These are phyloP conservation scores for Pherbina coryleti DNA, from an alignment of 2,888 invertebrate genomes.

Conservation along the genomic window DNA sequence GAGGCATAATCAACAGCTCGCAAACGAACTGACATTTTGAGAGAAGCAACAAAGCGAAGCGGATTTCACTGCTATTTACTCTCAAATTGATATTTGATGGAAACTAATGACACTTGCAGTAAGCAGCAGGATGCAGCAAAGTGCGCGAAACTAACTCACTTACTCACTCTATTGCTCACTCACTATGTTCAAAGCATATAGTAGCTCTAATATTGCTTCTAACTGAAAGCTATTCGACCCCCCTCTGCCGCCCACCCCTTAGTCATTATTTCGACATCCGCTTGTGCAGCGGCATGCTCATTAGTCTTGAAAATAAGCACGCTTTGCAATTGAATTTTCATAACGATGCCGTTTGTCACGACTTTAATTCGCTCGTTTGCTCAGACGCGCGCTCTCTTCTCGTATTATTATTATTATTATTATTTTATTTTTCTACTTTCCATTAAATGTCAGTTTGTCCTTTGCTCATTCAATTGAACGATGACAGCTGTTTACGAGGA, in stretches of 20 bases:
- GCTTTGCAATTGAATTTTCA: slow-evolving; percentile 1
- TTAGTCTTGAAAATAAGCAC: neutral
- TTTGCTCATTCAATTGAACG: neutral
- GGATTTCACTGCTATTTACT: neutral
- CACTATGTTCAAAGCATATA: too few species aligned
- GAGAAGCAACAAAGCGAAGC: neutral
- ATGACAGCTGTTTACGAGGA: neutral
- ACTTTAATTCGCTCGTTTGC: neutral
- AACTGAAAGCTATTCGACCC: too few species aligned
- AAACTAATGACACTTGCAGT: slow-evolving; percentile 19
- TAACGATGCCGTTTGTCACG: slow-evolving; percentile 9
- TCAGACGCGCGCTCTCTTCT: neutral
- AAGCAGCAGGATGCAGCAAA: neutral
- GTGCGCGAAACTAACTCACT: too few species aligned
- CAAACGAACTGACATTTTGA: too few species aligned
- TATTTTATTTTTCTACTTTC: neutral
- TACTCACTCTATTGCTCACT: too few species aligned
- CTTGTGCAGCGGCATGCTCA: neutral
- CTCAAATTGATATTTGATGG: slow-evolving; percentile 23
- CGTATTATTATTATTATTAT: neutral
- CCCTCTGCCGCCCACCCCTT: neutral
- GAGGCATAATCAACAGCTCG: too few species aligned
- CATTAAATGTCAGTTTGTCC: neutral
- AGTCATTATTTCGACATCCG: too few species aligned
- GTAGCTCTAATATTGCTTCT: too few species aligned